Conservation (phyloP, 2,888 invertebrate species). For the Ormyrus labotus region DNA sequence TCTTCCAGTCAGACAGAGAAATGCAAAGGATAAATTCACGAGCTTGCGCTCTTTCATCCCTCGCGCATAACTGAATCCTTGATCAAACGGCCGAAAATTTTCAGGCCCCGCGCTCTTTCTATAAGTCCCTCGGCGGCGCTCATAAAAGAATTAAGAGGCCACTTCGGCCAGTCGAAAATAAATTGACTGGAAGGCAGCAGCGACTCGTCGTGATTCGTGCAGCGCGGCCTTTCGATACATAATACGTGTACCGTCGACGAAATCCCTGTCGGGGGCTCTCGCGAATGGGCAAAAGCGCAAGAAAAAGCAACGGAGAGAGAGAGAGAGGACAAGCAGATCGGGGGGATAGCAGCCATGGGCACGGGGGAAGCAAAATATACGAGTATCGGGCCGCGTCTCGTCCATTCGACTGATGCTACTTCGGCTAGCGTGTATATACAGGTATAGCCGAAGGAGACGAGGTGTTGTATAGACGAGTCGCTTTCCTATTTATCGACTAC, state of each 20-base stretch:
- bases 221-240: background rate
- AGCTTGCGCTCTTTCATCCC: too few species aligned
- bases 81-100: background rate
- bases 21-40: too few species aligned
- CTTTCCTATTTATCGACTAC: slow-evolving; percentile 53
- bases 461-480: slow-evolving; percentile 49
- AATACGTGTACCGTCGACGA: background rate
- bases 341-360: background rate
- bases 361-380: slow-evolving; percentile 27
- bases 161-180: slow-evolving; percentile 12
- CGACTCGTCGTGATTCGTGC: background rate
- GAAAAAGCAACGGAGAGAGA: background rate
- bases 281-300: slow-evolving; percentile 18
- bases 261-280: background rate
- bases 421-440: background rate
- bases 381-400: slow-evolving; percentile 34
- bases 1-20: too few species aligned
- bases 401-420: slow-evolving; percentile 44
- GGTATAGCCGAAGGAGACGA: slow-evolving; percentile 2
- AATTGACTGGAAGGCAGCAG: slow-evolving; percentile 29
- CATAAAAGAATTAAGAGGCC: slow-evolving; percentile 30
- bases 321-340: background rate
- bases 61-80: slow-evolving; percentile 4
- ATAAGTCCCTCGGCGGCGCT: background rate
- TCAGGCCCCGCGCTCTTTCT: background rate